Conservation (phyloP, 1,140 invertebrate species). For the Ditylenchus dipsaci region DNA sequence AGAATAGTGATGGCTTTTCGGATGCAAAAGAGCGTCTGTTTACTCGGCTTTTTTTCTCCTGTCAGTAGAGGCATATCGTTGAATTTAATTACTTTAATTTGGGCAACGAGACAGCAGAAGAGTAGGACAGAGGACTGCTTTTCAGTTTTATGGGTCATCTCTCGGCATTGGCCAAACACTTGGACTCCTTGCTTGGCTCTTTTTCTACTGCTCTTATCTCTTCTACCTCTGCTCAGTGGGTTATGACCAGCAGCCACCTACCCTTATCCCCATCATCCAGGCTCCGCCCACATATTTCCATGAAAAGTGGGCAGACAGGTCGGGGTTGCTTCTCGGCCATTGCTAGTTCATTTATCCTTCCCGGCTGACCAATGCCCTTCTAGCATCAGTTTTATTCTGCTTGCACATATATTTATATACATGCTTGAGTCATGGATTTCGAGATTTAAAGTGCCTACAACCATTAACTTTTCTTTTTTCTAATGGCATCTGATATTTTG, state of each 20-base stretch:
- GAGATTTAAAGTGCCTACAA: not conserved
- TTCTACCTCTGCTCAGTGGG: not conserved
- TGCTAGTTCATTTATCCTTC: too few relatives aligned
- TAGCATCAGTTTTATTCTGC: too few relatives aligned
- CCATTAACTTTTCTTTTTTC: not conserved
- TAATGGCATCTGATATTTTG: not conserved
- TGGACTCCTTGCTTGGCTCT: not conserved
- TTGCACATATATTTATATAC: too few relatives aligned
- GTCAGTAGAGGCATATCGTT: too few relatives aligned
- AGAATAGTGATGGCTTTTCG: too few relatives aligned
- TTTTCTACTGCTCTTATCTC: too few relatives aligned
- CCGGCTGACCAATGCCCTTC: too few relatives aligned
- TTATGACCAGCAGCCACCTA: not conserved
- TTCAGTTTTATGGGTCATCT: not conserved
- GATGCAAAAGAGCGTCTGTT: too few relatives aligned
- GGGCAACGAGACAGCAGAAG: not conserved
- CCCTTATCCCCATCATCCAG: not conserved
- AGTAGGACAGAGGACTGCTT: not conserved
- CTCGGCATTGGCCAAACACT: not conserved
- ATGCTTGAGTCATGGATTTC: too few relatives aligned
- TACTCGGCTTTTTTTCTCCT: too few relatives aligned
- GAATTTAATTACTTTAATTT: slow-evolving; percentile 6
- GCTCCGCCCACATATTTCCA: not conserved
- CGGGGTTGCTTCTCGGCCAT: too few relatives aligned
- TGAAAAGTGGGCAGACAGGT: too few relatives aligned